Conservation (phyloP, 2,888 invertebrate species). For the Anagyrus pseudococci region DNA sequence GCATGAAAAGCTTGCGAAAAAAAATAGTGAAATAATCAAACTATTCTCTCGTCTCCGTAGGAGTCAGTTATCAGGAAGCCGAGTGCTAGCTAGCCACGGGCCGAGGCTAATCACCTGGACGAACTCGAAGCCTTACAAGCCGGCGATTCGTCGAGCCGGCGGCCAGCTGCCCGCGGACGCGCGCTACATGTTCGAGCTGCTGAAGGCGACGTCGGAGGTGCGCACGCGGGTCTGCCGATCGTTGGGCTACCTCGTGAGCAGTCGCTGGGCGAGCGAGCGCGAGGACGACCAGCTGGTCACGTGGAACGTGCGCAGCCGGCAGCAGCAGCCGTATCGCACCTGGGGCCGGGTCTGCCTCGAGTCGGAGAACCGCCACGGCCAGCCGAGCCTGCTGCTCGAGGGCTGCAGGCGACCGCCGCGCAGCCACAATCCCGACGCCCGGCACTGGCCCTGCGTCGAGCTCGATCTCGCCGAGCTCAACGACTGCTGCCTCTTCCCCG, state of each 20-base stretch:
- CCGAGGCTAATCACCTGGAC: constrained; percentile 46
- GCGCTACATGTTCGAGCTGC: constrained; percentile 55
- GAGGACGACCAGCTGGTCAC: constrained; percentile 42
- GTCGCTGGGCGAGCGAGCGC: constrained; percentile 44
- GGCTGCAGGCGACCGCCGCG: constrained; percentile 67
- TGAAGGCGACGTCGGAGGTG: constrained; percentile 45
- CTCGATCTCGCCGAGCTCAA: constrained; percentile 65
- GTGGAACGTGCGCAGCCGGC: constrained; percentile 44
- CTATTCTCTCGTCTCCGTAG: too few species aligned
- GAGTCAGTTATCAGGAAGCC: constrained; percentile 36
- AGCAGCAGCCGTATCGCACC: constrained; percentile 62
- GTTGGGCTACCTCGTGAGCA: constrained; percentile 47
- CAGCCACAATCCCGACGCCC: constrained; percentile 61
- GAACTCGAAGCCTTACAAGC: constrained; percentile 33
- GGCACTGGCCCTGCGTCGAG: constrained; percentile 38
- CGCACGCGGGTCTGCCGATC: constrained; percentile 43
- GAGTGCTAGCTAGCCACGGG: constrained; percentile 47
- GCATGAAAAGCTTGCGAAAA: too few species aligned
- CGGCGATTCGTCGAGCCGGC: constrained; percentile 42
- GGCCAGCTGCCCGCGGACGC: constrained; percentile 47
- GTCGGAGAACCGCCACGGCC: constrained; percentile 60
- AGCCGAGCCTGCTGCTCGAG: constrained; percentile 42
- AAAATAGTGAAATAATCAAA: too few species aligned
- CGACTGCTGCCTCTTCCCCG: constrained; percentile 77
- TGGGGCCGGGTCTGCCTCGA: constrained; percentile 82